Evolutionary conservation across 2,113 vertebrate genomes (phyloP).

Genomic region (Serinus canaria): DNA sequence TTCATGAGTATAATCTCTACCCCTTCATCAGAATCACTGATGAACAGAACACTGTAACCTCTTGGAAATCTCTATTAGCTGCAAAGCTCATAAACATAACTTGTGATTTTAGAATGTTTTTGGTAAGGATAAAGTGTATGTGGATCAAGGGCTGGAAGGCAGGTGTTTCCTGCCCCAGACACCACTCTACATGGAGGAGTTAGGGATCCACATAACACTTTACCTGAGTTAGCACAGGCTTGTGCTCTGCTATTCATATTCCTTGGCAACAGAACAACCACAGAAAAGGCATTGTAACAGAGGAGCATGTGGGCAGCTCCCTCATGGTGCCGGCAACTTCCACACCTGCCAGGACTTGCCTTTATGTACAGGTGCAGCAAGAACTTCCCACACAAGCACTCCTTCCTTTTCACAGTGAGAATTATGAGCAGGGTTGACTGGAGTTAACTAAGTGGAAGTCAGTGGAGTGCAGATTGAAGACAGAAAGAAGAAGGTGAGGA

Average conservation of each 20-base stretch:
- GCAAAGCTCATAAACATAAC: no score
- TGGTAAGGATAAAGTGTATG: neutral
- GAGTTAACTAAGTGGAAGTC: no score
- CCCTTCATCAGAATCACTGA: no score
- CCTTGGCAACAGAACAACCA: neutral
- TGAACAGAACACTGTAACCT: no score
- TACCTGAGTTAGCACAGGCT: neutral
- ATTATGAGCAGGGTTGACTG: no score
- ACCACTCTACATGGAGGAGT: neutral
- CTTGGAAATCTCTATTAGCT: no score
- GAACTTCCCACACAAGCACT: no score
- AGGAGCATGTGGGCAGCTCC: neutral
- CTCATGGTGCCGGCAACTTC: neutral
- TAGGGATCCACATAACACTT: neutral
- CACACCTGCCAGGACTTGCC: neutral
- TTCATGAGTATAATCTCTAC: no score
- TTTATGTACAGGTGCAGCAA: neutral
- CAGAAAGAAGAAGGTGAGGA: no score
- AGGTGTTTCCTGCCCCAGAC: neutral
- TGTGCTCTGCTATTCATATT: neutral
- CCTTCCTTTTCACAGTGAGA: no score
- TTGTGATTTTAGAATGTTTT: neutral
- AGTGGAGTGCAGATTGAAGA: no score
- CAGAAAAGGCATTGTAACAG: fast-evolving
- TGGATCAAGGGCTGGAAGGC: neutral